phyloP scores from a whole-genome alignment of 1,140 invertebrate genomes.

The Chymomyza costata region DNA sequence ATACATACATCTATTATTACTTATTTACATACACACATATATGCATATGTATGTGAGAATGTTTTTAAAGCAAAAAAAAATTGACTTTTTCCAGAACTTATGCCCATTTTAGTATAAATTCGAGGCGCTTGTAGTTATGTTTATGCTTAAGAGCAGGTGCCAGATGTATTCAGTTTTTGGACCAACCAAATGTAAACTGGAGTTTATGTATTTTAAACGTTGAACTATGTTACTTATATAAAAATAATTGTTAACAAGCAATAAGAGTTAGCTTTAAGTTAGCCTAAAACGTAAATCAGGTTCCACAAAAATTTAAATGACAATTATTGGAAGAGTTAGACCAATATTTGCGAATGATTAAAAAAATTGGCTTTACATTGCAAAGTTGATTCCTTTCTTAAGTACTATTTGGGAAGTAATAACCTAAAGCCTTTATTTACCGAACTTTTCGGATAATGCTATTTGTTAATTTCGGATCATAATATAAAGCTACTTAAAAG shows the following conservation, averaged over 20 bases:
- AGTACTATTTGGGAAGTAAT: too few species aligned
- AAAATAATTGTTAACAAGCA: conserved; percentile 31
- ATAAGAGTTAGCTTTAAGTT: conserved; percentile 21
- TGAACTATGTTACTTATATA: conserved; percentile 23
- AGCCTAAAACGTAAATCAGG: conserved; percentile 28
- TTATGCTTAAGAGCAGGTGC: conserved; percentile 3
- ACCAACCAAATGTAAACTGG: conserved; percentile 7
- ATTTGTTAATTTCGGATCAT: too few species aligned
- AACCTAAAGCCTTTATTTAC: too few species aligned
- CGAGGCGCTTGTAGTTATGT: conserved; percentile 25
- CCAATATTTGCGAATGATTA: conserved; percentile 39
- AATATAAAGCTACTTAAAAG: too few species aligned
- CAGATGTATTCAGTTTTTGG: not conserved
- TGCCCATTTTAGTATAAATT: conserved; percentile 28
- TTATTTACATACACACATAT: conserved; percentile 12
- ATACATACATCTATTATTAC: conserved; percentile 21
- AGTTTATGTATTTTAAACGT: conserved; percentile 37
- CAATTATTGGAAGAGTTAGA: conserved; percentile 21
- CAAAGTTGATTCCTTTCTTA: too few species aligned
- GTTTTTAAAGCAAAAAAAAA: conserved; percentile 35
- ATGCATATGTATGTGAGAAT: conserved; percentile 16
- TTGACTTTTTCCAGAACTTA: too few species aligned
- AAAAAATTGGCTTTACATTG: conserved; percentile 21
- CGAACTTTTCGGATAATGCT: too few species aligned
- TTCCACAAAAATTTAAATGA: too few species aligned